These are phyloP conservation scores for Barnardius zonarius DNA, from an alignment of 2,113 vertebrate species.

Conservation along the genomic window DNA sequence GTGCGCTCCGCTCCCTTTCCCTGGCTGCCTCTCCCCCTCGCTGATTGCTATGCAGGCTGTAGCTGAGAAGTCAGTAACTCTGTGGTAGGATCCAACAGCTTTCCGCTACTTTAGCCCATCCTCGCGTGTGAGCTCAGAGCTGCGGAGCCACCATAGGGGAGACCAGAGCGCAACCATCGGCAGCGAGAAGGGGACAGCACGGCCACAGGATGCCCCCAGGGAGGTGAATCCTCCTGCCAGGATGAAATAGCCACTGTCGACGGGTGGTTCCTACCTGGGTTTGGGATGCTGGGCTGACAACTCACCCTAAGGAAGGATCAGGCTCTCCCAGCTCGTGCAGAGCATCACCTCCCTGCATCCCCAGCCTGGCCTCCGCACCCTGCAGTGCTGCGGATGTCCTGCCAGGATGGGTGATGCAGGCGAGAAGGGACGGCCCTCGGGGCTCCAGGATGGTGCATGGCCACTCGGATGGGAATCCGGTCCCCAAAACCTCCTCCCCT, in stretches of 20 bases:
- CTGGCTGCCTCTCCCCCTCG: constrained; percentile 68
- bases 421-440: background rate
- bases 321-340: background rate
- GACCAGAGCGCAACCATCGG: background rate
- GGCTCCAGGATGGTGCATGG: background rate
- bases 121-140: constrained; percentile 76
- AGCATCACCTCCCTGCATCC: background rate
- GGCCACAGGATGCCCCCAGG: background rate
- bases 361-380: background rate
- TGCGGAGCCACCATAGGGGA: constrained; percentile 60
- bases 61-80: constrained; percentile 80
- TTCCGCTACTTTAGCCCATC: constrained; percentile 80
- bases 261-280: background rate
- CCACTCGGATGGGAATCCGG: fast-evolving
- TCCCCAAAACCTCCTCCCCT: background rate
- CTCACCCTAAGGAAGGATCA: background rate
- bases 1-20: constrained; percentile 17
- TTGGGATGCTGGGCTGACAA: background rate
- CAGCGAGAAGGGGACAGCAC: background rate
- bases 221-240: background rate
- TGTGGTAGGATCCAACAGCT: constrained; percentile 73
- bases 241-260: background rate
- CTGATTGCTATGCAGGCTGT: constrained; percentile 71
- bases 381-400: background rate
- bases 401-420: fast-evolving